Evolutionary conservation across 2,797 vertebrate genomes (phyloP), one percentile per base, ranked within the genome.

Genomic region (Triplophysa bombifrons): DNA sequence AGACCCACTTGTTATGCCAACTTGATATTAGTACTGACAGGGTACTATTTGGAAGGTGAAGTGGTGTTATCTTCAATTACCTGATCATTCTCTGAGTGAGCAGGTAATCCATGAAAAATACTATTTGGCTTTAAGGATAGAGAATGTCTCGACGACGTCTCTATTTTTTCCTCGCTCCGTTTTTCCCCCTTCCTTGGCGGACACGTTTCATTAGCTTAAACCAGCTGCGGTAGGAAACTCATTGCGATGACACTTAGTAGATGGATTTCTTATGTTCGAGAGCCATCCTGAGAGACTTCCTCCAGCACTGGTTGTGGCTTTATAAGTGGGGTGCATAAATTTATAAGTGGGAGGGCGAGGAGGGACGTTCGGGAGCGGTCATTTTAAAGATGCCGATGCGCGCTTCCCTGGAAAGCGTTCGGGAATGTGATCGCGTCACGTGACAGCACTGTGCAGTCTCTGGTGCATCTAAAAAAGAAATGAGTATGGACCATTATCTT

Each of bases 401-500:
- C 27, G 14, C 60, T n/a, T 65, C 63, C 19, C 60, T 72, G 60
- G 9, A 72, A 72, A 53, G 46, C 30, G 7, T 27, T 25, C 14
- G 16, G 58, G 58, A 72, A 30, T 12, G 2, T 17, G 56, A 50
- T 73, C 19, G 46, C 34, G 53, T 53, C 76, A 78, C 68, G 50
- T 78, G 69, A 58, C 78, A 56, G 70, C 70, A 48, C 51, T 67
- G 27, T 34, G 51, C 9, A 22, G 66, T 72, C 73, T 68, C 75
- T 76, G 34, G 53, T 38, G 68, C 30, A 66, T 70, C 69, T 74
- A 72, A 67, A 80, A 81, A 53, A 80, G 80, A 82, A 78, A 90
- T 93, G 91, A 93, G 91, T 88, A 91, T 88, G 89, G 91, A 91
- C 92, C 90, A 89, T 89, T 88, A 89, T 91, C 85, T 92, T 91